Evolutionary conservation across 64 coral and sea anemone genomes (phyloP), one percentile per base, ranked within the genome.

Genomic region (Anthopleura sola): DNA sequence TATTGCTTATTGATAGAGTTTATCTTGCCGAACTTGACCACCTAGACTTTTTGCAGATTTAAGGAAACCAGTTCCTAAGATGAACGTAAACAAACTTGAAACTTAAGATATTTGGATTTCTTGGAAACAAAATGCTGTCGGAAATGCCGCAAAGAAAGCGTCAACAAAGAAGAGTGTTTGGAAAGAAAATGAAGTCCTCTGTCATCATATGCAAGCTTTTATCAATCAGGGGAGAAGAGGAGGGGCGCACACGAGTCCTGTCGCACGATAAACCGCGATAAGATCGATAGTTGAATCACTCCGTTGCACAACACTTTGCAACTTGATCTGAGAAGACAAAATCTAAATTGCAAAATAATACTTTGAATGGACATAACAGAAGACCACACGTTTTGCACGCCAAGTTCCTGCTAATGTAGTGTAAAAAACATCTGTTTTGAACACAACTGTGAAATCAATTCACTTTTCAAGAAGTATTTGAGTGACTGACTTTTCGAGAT

Each of bases 81-180:
- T 78, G 17, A 31, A 78, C 12, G 37, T 46, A 79, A 79, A 79
- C 76, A 79, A 33, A 23, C 37, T 79, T 47, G 76, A 79, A 79
- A 79, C 37, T 79, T 23, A 44, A 79, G 76, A 37, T 46, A 3
- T 6, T 0, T 79, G 34, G 6, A 4, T 6, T 19, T 79, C 37
- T 71, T 71, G 2, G 10, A 0, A 32, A 32, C 28, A 32, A 34
- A 71, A 3, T 17, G 1, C 66, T 32, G 66, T 14, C 31, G 66
- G 66, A 71, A 71, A 71, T 36, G 16, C 66, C 66, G 3, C 13
- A 71, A 71, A 28, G 14, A 32, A 71, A n/a, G 66, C 66, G 66
- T 71, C 29, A 34, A 71, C 66, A 71, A 71, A 32, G 66, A 34
- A 3, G 3, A 71, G 66, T 71, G 29, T 71, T 36, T 71, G 1